Evolutionary conservation across 2,888 invertebrate genomes (phyloP).

Genomic region (Scaptomyza cyrtandrae): DNA sequence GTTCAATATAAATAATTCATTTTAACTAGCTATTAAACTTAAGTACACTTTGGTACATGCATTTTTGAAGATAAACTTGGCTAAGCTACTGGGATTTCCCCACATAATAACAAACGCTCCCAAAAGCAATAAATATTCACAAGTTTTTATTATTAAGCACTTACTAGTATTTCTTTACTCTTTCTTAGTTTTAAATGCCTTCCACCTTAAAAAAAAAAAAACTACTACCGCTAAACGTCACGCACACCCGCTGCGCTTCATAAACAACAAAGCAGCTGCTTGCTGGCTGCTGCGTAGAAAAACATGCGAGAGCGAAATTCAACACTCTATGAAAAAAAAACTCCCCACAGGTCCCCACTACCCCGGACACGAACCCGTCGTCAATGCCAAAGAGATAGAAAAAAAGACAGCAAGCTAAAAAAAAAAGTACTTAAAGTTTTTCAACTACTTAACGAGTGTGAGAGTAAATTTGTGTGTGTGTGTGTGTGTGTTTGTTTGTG

Average conservation of each 20-base stretch:
- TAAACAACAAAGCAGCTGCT: slow-evolving; percentile 29
- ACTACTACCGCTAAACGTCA: slow-evolving; percentile 5
- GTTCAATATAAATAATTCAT: too few relatives aligned
- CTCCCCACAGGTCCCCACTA: not conserved
- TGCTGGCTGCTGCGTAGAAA: slow-evolving; percentile 63
- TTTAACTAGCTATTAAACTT: not conserved
- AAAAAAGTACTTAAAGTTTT: slow-evolving; percentile 49
- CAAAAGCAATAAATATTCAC: not conserved
- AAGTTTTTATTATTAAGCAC: too few relatives aligned
- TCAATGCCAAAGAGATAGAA: slow-evolving; percentile 21
- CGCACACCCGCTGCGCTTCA: slow-evolving; percentile 11
- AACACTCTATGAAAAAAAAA: slow-evolving; percentile 17
- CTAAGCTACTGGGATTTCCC: slow-evolving; percentile 2
- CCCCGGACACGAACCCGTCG: not conserved
- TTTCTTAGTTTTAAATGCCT: too few relatives aligned
- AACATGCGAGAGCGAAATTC: slow-evolving; percentile 45
- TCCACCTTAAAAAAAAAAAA: too few relatives aligned
- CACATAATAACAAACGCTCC: not conserved
- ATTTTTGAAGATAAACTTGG: slow-evolving; percentile 4
- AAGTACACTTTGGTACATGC: not conserved
- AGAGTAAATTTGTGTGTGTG: slow-evolving; percentile 21
- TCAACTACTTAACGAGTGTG: slow-evolving; percentile 45
- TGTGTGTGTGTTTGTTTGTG: slow-evolving; percentile 29
- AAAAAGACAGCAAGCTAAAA: slow-evolving; percentile 27
- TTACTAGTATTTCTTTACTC: too few relatives aligned